Evolutionary conservation across 2,797 vertebrate genomes (phyloP), one percentile per base, ranked within the genome.

Genomic region (Lepilemur septentrionalis): DNA sequence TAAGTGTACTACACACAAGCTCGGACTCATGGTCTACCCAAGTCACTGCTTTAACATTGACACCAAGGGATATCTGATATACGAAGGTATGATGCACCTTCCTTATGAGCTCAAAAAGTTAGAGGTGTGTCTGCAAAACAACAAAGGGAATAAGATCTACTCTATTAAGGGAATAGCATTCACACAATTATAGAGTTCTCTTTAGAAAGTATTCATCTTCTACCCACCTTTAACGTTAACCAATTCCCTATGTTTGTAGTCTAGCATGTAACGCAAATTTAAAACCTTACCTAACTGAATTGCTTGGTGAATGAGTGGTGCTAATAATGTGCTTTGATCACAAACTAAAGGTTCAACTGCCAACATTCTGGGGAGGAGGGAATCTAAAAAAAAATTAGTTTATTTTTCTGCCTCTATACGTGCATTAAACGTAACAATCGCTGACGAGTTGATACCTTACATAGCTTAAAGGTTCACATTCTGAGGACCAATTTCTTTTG

Each of bases 251-350:
- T 80, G 15, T 69, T 50, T 69, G 63, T 41, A 30, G n/a, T 73
- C 81, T 25, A 38, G 17, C 6, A 32, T 32, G 35, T 43, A 70
- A 85, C 55, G 2, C 23, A 89, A 93, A 83, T 61, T 69, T 80
- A 93, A 97, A 79, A 86, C 32, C 52, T 55, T 52, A 38, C 22
- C 65, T 92, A 80, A 93, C 18, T 1, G 73, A 84, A 93, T 14
- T 76, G 23, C 55, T 43, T n/a, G 1, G 48, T 55, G 28, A 81
- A 72, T 17, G 35, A 35, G 35, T 7, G 15, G 32, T 89, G 22
- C 38, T 88, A 17, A 65, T 32, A 43, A 82, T 23, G 8, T 76
- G 41, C 3, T 73, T 22, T 86, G 10, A 30, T 61, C 72, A 73
- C 65, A 93, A 93, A 93, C 67, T 69, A 22, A 90, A 86, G 57